Evolutionary conservation across 1,140 invertebrate genomes (phyloP), one percentile per base, ranked within the genome.

Genomic region (Pogonus chalceus): DNA sequence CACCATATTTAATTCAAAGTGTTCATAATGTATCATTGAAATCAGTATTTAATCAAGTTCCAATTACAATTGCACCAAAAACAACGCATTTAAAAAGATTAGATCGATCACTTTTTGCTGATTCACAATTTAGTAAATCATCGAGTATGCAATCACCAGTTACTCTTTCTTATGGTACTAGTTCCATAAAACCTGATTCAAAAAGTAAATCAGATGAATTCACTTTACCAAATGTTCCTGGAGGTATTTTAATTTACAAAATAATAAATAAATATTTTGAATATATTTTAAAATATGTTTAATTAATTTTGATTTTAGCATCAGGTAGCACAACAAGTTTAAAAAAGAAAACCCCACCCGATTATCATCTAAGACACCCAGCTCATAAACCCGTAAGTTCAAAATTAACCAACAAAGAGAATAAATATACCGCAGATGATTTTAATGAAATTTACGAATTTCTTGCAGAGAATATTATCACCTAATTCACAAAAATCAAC

Each of bases 321-420:
- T 71, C 69, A 52, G 70, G 70, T 49, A 76, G 72, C 56, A 74
- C 75, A 2, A 62, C 69, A 52, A 77, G 76, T 56, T 70, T 66
- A 22, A 73, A 69, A n/a, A 78, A 75, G 59, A 76, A 76, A 53
- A 70, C 67, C 2, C 62, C 35, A 2, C 46, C 56, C 12, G 61
- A 61, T 48, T 35, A 56, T 59, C 50, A 54, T 65, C 26, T 26
- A 52, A 52, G 2, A 46, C 43, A 21, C 14, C 26, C 35, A 48
- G 37, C 49, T 23, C 52, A 57, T 39, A 65, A 67, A 24, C 67
- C 69, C 54, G 69, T 71, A 64, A 68, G 62, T 69, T 53, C 31
- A 31, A 22, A 14, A 51, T 9, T 49, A 49, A 12, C 2, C 18
- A 49, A 23, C 21, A 10, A 49, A 23, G 12, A 10, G 7, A n/a